Evolutionary conservation across 2,797 vertebrate genomes (phyloP).

Genomic region (Fistularia commersonii): DNA sequence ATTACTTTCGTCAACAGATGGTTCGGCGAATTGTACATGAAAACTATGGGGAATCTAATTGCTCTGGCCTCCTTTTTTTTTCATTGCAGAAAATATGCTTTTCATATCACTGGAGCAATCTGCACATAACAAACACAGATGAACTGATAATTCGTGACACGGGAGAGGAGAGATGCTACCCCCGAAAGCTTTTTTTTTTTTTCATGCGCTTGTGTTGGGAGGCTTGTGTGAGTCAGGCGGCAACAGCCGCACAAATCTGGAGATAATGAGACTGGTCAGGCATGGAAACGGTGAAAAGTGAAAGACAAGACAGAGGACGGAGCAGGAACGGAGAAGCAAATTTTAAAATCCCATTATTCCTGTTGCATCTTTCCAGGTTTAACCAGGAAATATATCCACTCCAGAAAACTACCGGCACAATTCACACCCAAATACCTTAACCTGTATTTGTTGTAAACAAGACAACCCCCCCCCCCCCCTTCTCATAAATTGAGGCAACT

Average conservation of each 20-base stretch:
- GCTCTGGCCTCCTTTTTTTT: conserved; percentile 1
- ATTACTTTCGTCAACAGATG: too few relatives aligned
- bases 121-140: conserved; percentile 9
- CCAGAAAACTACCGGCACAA: too few relatives aligned
- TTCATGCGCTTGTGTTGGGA: too few relatives aligned
- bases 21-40: neutral
- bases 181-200: too few relatives aligned
- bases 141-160: conserved; percentile 21
- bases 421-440: conserved; percentile 1
- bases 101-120: conserved; percentile 17
- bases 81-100: conserved; percentile 8
- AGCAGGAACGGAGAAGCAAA: too few relatives aligned
- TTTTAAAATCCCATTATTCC: conserved; percentile 8
- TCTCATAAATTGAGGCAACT: conserved; percentile 28
- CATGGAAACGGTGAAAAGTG: too few relatives aligned
- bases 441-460: conserved; percentile 6
- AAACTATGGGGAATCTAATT: conserved; percentile 16
- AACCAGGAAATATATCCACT: conserved; percentile 1
- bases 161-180: conserved; percentile 3
- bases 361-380: conserved; percentile 4
- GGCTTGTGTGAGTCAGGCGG: too few relatives aligned
- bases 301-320: neutral
- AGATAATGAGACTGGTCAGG: conserved; percentile 50
- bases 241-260: conserved; percentile 30
- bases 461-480: conserved; percentile 14